These are phyloP conservation scores for Lepilemur septentrionalis DNA, from an alignment of 2,797 vertebrate species.

Conservation along the genomic window DNA sequence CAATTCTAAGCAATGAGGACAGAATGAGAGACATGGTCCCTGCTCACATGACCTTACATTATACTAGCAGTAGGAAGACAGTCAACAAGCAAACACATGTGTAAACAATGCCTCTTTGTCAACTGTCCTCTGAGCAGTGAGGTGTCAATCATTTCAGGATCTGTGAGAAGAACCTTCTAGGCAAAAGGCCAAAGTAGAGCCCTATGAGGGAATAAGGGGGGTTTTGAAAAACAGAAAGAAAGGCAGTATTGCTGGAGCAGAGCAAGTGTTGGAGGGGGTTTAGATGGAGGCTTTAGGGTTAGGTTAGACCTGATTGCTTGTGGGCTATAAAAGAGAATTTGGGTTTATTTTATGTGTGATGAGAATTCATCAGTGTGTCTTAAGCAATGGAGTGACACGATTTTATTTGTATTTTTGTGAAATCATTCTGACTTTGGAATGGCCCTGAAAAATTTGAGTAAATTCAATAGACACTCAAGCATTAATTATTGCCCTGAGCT, in stretches of 20 bases:
- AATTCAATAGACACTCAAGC: neutral
- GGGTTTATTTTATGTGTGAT: neutral
- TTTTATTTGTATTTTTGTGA: neutral
- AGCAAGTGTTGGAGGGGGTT: neutral
- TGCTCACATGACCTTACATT: neutral
- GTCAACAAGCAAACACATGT: neutral
- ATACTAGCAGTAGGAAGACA: neutral
- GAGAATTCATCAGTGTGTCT: neutral
- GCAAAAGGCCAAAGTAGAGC: neutral
- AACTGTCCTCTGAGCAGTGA: neutral
- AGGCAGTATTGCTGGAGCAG: neutral
- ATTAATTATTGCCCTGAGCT: neutral
- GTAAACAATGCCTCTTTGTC: accelerated
- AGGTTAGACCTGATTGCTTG: neutral
- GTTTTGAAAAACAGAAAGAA: neutral
- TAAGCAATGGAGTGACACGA: neutral
- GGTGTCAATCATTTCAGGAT: neutral
- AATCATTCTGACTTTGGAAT: neutral
- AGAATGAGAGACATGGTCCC: neutral
- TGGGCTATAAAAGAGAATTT: neutral
- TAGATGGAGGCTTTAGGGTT: neutral
- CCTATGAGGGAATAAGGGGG: neutral
- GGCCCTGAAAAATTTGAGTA: neutral
- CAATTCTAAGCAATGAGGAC: neutral
- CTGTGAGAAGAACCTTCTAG: neutral